Base-by-base conservation (phyloP, 2,888 invertebrate species). In the Laothoe populi region DNA sequence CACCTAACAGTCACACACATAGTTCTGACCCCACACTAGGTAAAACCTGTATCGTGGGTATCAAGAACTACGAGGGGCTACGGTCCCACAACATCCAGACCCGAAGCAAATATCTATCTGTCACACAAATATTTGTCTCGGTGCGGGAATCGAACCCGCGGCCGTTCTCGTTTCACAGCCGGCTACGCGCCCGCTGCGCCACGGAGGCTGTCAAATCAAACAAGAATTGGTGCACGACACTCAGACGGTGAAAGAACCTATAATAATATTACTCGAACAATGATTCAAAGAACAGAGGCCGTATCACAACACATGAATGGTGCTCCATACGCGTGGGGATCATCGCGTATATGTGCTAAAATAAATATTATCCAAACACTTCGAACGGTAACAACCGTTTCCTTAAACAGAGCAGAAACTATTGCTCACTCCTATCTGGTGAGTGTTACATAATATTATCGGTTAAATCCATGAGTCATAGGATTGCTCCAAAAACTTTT, bases 261-360 rank as follows among this genome's bases (percentile, higher is more conserved):
- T 53, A 61, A 61, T 61, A 69, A 71, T 69, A 71, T 70, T 66
- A 61, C 70, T 67, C 66, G 63, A 72, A 79, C 78, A 78, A 77
- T 79, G 64, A 70, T 65, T 45, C 63, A 61, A 64, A 63, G 78
- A 72, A 78, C 78, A 75, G 65, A 61, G 42, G 11, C 48, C 42
- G 42, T 69, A 69, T 66, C 63, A 57, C 61, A 62, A 71, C 61
- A 66, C 65, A 63, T 70, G 73, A 73, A 72, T 70, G 59, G 63
- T 60, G 16, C 16, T 16, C 16, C 42, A 5, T 44, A 61, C 26
- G 19, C 49, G 10, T 13, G 53, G 53, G 26, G 40, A 61, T 42
- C 53, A 42, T 5, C 26, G 40, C 49, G 13, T 42, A 24, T 60
- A 42, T 53, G 53, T 53, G 49, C 49, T 61, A 53, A 53, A 61